phyloP scores from a whole-genome alignment of 2,113 vertebrate genomes.

The Sapajus apella region DNA sequence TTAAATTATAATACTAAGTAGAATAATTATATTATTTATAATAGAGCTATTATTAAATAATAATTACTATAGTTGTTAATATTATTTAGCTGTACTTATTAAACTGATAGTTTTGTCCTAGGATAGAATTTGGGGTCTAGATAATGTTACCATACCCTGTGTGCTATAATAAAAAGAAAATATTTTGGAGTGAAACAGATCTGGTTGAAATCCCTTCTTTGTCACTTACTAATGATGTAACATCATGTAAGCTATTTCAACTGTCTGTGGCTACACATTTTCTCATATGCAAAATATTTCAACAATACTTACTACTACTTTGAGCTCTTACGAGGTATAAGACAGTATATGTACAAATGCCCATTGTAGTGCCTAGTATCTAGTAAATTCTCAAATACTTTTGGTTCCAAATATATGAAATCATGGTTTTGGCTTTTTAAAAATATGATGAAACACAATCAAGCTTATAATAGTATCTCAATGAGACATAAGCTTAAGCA shows the following conservation, averaged over 20 bases:
- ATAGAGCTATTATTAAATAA: not conserved
- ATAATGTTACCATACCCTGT: not conserved
- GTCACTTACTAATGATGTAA: not conserved
- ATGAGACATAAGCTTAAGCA: not conserved
- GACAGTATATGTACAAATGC: not conserved
- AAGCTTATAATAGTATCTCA: not conserved
- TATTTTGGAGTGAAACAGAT: not conserved
- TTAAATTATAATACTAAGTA: not conserved
- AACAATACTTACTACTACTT: not conserved
- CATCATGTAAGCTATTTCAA: not conserved
- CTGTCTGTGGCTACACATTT: not conserved
- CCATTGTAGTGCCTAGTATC: not conserved
- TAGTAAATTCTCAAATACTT: constrained; percentile 22
- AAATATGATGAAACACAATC: not conserved
- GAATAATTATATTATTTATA: not conserved
- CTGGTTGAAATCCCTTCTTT: not conserved
- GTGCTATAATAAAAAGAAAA: not conserved
- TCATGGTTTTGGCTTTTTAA: not conserved
- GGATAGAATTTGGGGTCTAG: not conserved
- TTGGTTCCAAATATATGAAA: not conserved
- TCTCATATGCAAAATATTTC: not conserved
- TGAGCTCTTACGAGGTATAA: not conserved
- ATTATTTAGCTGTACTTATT: not conserved
- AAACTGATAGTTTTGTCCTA: not conserved
- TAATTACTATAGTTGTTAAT: not conserved